phyloP scores from a whole-genome alignment of 2,113 vertebrate genomes.

The Anser cygnoides region DNA sequence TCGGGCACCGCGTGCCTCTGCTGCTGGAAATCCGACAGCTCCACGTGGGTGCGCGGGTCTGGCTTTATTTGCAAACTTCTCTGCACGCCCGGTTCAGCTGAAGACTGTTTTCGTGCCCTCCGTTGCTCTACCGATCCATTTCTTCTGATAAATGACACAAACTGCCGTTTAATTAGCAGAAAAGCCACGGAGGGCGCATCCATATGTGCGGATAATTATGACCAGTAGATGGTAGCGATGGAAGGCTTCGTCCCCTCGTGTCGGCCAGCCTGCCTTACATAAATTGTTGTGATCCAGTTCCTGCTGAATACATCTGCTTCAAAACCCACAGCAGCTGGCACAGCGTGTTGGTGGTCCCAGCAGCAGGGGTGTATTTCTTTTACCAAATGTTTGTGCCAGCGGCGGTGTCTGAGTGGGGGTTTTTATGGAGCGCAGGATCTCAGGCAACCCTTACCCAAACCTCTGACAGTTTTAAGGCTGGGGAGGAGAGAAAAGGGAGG shows the following conservation, averaged over 20 bases:
- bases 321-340: conserved; percentile 34
- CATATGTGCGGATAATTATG: not conserved
- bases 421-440: not conserved
- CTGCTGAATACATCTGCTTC: not conserved
- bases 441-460: not conserved
- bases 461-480: not conserved
- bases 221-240: not conserved
- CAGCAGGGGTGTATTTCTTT: conserved; percentile 11
- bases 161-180: conserved; percentile 21
- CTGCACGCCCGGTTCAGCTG: not conserved
- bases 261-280: not conserved
- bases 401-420: not conserved
- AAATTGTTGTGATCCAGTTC: conserved; percentile 24
- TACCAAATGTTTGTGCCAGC: not conserved
- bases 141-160: not conserved
- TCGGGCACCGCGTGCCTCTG: not conserved
- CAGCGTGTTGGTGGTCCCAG: not conserved
- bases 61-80: not conserved
- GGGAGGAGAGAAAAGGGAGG: not conserved
- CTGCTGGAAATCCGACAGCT: not conserved
- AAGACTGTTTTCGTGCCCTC: not conserved
- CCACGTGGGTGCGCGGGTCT: not conserved
- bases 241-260: not conserved
- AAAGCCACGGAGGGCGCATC: not conserved
- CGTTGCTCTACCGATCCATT: not conserved